Percentiles rank a stretch among this genome's conserved stretches.
Conservation (phyloP, 2,797 vertebrate species). For the Danio kyathit region DNA sequence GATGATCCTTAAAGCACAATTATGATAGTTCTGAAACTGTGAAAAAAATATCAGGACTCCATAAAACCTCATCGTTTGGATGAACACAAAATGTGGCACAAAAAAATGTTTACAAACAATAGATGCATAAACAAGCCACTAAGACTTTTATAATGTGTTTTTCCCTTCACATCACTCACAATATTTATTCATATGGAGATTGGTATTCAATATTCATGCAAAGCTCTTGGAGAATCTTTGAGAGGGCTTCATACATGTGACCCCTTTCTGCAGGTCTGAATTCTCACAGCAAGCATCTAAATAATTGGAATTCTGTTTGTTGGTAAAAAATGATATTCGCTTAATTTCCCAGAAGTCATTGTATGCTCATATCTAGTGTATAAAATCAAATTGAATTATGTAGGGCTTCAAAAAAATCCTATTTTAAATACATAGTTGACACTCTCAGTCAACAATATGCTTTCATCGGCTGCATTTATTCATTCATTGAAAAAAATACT, state of each 20-base stretch:
- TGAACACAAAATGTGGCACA: background rate
- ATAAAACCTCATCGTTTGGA: background rate
- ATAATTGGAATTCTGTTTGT: slow-evolving; percentile 43
- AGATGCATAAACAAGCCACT: slow-evolving; percentile 14
- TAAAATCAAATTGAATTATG: slow-evolving; percentile 7
- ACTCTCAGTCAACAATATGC: background rate
- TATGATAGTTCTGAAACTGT: background rate
- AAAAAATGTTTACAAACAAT: background rate
- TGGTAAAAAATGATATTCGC: background rate
- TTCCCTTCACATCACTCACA: background rate
- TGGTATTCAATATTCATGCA: slow-evolving; percentile 37
- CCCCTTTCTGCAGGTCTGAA: slow-evolving; percentile 44
- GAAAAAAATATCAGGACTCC: background rate
- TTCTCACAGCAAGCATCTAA: slow-evolving; percentile 38
- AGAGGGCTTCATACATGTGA: slow-evolving; percentile 28
- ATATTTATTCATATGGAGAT: slow-evolving; percentile 40
- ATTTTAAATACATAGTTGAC: background rate
- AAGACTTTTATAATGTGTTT: background rate
- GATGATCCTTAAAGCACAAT: background rate
- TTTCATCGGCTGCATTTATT: background rate
- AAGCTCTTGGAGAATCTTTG: slow-evolving; percentile 24
- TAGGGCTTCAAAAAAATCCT: slow-evolving; percentile 9
- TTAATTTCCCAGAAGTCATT: slow-evolving; percentile 45
- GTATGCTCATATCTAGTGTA: background rate
- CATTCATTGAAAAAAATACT: too few relatives aligned